phyloP scores from a whole-genome alignment of 37 sponge, comb jelly and placozoan species.

The Lycopodina hypogea region DNA sequence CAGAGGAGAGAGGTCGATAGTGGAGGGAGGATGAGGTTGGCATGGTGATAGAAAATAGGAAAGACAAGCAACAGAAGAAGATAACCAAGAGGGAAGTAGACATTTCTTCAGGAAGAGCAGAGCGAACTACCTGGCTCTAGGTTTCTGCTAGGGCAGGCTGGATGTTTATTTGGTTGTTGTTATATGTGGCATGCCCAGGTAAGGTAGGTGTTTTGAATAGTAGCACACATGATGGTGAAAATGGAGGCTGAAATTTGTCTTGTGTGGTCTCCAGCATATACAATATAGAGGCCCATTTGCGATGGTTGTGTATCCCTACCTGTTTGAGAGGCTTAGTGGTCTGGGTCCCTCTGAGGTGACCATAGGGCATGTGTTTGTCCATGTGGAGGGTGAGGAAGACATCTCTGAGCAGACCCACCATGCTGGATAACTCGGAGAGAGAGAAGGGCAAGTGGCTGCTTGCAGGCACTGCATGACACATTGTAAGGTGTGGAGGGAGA shows the following conservation, averaged over 20 bases:
- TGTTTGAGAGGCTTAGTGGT: neutral
- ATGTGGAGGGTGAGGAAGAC: slow-evolving; percentile 44
- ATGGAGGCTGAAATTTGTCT: no score
- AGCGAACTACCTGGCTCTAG: no score
- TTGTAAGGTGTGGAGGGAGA: no score
- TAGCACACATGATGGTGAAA: no score
- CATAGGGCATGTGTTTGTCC: slow-evolving; percentile 29
- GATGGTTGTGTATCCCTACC: neutral
- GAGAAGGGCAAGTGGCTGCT: slow-evolving; percentile 49
- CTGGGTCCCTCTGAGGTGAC: neutral
- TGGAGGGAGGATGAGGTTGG: neutral
- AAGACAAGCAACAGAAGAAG: neutral
- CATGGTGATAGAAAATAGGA: neutral
- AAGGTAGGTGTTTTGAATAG: no score
- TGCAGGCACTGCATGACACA: neutral
- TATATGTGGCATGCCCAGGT: no score
- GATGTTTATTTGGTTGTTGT: no score
- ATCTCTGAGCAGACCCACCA: slow-evolving; percentile 44
- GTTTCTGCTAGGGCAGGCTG: no score
- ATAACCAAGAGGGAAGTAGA: no score
- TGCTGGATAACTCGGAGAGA: slow-evolving; percentile 17
- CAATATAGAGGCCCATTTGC: no score
- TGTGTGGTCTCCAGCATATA: no score
- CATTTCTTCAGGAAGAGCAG: no score
- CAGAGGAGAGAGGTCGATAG: neutral